Percentiles rank a stretch among this genome's conserved stretches.
Evolutionary conservation across 1,140 invertebrate genomes (phyloP).

Genomic region (Tachypleus tridentatus): DNA sequence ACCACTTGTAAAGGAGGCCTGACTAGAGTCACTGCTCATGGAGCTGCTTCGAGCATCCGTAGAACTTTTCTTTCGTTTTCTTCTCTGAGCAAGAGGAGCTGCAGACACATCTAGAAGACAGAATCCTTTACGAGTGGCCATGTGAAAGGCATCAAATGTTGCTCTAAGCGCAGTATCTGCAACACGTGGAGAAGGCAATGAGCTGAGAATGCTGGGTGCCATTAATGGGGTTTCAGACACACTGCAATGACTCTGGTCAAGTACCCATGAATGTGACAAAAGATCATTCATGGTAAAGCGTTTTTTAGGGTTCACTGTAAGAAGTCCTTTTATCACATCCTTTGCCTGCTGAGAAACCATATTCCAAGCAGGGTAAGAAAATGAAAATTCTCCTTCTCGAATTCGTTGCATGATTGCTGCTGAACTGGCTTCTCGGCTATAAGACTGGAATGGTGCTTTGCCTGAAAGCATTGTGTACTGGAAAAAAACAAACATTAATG

Average conservation of each 20-base stretch:
- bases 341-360: constrained; percentile 60
- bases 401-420: constrained; percentile 64
- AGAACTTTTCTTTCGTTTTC: constrained; percentile 50
- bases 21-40: constrained; percentile 7
- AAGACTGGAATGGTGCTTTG: constrained; percentile 59
- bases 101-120: constrained; percentile 52
- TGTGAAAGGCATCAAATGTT: constrained; percentile 54
- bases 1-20: constrained; percentile 2
- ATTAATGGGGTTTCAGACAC: constrained; percentile 41
- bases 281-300: constrained; percentile 55
- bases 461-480: constrained; percentile 79
- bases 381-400: constrained; percentile 59
- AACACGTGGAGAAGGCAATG: constrained; percentile 24
- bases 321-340: constrained; percentile 56
- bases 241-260: constrained; percentile 27
- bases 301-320: constrained; percentile 62
- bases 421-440: constrained; percentile 54
- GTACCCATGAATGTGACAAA: constrained; percentile 50
- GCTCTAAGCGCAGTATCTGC: constrained; percentile 40
- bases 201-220: constrained; percentile 43
- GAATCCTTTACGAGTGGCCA: constrained; percentile 55
- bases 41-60: constrained; percentile 28
- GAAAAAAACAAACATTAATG: too few relatives aligned
- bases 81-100: constrained; percentile 54
- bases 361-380: constrained; percentile 55